Evolutionary conservation across 2,113 vertebrate species (phyloP).

Genomic region (Neoarius graeffei): DNA sequence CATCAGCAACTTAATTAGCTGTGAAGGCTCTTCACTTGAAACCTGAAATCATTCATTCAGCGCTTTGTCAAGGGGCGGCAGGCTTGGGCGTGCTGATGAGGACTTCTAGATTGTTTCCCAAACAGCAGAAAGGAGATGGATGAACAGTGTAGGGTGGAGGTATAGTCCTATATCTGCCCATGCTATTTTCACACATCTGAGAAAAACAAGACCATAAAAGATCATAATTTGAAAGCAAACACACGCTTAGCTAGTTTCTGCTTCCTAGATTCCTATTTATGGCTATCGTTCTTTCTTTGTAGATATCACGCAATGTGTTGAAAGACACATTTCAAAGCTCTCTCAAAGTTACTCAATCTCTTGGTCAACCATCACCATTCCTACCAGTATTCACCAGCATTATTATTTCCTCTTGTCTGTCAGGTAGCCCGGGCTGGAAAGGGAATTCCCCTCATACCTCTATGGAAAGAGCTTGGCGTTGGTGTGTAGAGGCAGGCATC

Average conservation of each 20-base stretch:
- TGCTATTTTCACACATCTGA: constrained; percentile 4
- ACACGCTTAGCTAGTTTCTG: not conserved
- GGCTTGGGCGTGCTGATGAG: constrained; percentile 65
- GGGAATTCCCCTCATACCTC: constrained; percentile 60
- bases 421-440: constrained; percentile 49
- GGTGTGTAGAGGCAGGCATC: constrained; percentile 50
- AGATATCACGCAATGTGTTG: constrained; percentile 12
- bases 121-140: constrained; percentile 57
- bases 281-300: not conserved
- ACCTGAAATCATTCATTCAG: constrained; percentile 77
- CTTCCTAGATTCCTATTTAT: not conserved
- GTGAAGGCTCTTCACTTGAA: constrained; percentile 75
- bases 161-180: constrained; percentile 39
- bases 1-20: constrained; percentile 77
- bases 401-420: constrained; percentile 53
- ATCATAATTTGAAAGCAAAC: not conserved
- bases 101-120: constrained; percentile 71
- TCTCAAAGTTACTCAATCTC: not conserved
- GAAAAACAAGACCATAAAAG: not conserved
- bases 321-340: constrained; percentile 2
- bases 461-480: constrained; percentile 53
- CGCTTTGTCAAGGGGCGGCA: constrained; percentile 67
- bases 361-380: constrained; percentile 34
- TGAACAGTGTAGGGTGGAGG: constrained; percentile 21
- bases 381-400: constrained; percentile 33